A percentile compares a stretch with the other conserved stretches of the same genome.
These are phyloP conservation scores for Disparrhopalites patrizii DNA, from an alignment of 2,888 invertebrate species.

Conservation along the genomic window DNA sequence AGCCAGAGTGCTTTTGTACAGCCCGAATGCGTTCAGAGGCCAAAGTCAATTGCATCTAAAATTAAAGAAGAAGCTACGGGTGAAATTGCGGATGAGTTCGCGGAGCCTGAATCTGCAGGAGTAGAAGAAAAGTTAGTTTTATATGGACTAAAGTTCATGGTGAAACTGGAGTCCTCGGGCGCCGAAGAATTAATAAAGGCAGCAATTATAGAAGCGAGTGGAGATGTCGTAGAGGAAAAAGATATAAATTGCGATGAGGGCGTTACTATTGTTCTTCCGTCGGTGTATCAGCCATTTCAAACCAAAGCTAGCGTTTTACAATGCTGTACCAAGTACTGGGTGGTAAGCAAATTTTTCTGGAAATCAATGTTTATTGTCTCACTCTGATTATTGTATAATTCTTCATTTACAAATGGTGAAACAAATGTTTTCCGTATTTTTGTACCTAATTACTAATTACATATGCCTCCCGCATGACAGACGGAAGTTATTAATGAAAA, in stretches of 20 bases:
- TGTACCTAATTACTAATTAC: slow-evolving; percentile 3
- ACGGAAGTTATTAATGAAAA: slow-evolving; percentile 31
- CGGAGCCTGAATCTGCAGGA: neutral
- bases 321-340: slow-evolving; percentile 39
- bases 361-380: neutral
- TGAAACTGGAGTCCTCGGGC: neutral
- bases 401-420: neutral
- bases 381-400: no score
- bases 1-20: neutral
- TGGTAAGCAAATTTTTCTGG: slow-evolving; percentile 33
- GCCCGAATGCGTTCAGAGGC: neutral
- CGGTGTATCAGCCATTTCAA: neutral
- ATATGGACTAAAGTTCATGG: neutral
- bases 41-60: neutral
- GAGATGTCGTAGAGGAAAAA: slow-evolving; percentile 18
- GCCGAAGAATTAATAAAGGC: neutral
- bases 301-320: neutral
- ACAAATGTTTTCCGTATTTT: neutral
- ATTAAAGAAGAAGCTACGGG: neutral
- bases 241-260: slow-evolving; percentile 6
- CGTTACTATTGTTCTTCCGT: slow-evolving; percentile 29
- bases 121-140: neutral
- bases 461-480: slow-evolving; percentile 24
- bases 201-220: slow-evolving; percentile 23
- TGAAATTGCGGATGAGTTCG: neutral